A percentile compares a stretch with the other conserved stretches of the same genome.
Conservation (phyloP, 2,797 vertebrate genomes). For the Heterohyrax brucei region DNA sequence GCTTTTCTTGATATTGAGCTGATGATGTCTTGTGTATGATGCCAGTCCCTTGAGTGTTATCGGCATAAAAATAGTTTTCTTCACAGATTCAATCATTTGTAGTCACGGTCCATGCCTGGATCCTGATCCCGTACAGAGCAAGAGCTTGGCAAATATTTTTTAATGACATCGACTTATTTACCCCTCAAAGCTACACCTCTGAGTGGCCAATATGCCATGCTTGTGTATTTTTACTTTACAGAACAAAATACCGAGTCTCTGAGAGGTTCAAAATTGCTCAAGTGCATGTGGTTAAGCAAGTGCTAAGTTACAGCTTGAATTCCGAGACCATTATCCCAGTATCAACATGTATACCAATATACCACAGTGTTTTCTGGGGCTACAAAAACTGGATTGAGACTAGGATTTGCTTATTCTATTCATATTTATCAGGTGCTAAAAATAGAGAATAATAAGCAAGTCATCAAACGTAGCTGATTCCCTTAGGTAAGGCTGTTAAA, state of each 20-base stretch:
- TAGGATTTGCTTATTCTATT: neutral
- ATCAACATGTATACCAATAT: neutral
- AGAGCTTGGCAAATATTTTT: constrained; percentile 44
- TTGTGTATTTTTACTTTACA: neutral
- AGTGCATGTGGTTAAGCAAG: neutral
- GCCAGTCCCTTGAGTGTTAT: constrained; percentile 41
- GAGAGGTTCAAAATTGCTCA: neutral
- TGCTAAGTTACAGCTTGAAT: neutral
- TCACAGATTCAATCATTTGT: constrained; percentile 12
- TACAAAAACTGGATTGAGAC: neutral
- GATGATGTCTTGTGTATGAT: constrained; percentile 33
- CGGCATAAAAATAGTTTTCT: constrained; percentile 73
- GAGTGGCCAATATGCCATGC: neutral
- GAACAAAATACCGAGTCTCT: neutral
- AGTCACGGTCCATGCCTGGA: neutral
- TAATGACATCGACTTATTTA: neutral
- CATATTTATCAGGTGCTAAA: constrained; percentile 2
- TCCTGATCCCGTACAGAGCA: neutral
- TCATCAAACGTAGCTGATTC: neutral
- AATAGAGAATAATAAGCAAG: constrained; percentile 41
- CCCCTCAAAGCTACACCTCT: neutral
- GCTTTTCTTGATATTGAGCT: constrained; percentile 71
- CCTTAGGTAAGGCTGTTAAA: neutral
- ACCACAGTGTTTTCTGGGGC: neutral
- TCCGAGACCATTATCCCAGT: neutral